Conservation (phyloP, 2,888 invertebrate genomes). For the Phragmatobia fuliginosa region DNA sequence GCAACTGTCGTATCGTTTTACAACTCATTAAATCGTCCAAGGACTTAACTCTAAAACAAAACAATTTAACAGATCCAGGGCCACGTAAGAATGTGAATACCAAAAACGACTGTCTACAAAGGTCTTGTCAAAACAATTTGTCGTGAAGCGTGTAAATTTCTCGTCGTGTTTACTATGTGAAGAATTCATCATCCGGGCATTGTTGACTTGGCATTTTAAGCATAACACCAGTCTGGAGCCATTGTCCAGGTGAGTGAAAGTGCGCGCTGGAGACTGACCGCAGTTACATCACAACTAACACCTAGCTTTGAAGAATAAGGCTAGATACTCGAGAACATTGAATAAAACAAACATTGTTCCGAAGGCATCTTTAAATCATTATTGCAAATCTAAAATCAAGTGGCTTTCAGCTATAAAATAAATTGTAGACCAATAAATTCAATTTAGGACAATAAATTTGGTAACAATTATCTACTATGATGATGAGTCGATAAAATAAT, state of each 20-base stretch:
- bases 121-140: conserved; percentile 34
- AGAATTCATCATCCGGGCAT: conserved; percentile 49
- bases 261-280: conserved; percentile 33
- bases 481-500: conserved; percentile 2
- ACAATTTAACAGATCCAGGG: conserved; percentile 12
- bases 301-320: conserved; percentile 24
- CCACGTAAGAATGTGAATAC: not conserved
- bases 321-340: not conserved
- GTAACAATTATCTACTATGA: conserved; percentile 4
- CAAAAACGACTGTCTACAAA: conserved; percentile 20
- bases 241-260: conserved; percentile 47
- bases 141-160: conserved; percentile 32
- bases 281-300: conserved; percentile 44
- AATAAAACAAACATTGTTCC: not conserved
- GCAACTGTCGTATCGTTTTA: conserved; percentile 17
- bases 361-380: not conserved
- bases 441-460: conserved; percentile 6
- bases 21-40: conserved; percentile 16
- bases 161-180: conserved; percentile 36
- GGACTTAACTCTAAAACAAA: conserved; percentile 10
- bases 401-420: not conserved
- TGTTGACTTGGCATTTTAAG: conserved; percentile 48
- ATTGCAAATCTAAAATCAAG: conserved; percentile 6
- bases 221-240: conserved; percentile 44
- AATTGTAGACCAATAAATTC: conserved; percentile 6